These are phyloP conservation scores for Montipora capricornis DNA, from an alignment of 64 coral and sea anemone species.

Conservation along the genomic window DNA sequence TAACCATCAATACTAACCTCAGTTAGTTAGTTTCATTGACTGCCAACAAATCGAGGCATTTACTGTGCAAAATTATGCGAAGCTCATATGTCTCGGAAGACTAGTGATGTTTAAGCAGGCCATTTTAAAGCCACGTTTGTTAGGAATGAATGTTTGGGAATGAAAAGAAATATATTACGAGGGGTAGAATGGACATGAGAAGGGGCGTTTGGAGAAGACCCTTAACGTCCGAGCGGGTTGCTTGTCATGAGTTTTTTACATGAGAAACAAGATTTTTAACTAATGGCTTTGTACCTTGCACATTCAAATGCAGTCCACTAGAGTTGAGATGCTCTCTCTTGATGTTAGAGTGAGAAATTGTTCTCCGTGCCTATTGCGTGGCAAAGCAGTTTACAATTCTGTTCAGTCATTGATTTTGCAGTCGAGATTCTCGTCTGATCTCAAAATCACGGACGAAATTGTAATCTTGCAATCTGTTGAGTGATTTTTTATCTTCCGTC, in stretches of 20 bases:
- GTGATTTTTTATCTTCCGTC: slow-evolving; percentile 11
- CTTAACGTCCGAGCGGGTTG: not conserved
- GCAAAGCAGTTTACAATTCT: slow-evolving; percentile 54
- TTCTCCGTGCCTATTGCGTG: slow-evolving; percentile 1
- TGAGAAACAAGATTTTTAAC: too few species aligned
- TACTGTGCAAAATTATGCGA: not conserved
- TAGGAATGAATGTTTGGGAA: too few species aligned
- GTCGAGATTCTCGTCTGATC: slow-evolving; percentile 33
- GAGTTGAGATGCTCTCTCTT: slow-evolving; percentile 55
- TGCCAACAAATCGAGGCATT: not conserved
- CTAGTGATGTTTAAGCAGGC: too few species aligned
- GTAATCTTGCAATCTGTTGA: slow-evolving; percentile 31
- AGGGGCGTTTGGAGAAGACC: not conserved
- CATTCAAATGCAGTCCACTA: slow-evolving; percentile 68
- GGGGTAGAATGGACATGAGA: not conserved
- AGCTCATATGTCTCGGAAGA: not conserved
- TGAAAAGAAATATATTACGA: not conserved
- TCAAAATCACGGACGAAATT: slow-evolving; percentile 36
- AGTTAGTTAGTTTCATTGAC: not conserved
- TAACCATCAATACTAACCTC: not conserved
- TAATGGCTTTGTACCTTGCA: slow-evolving; percentile 59
- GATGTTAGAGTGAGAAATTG: slow-evolving; percentile 66
- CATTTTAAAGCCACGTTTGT: too few species aligned
- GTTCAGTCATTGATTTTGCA: slow-evolving; percentile 56
- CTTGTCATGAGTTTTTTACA: not conserved